These are phyloP conservation scores for Drosophila meridiana DNA, from an alignment of 2,888 invertebrate species.

Conservation along the genomic window DNA sequence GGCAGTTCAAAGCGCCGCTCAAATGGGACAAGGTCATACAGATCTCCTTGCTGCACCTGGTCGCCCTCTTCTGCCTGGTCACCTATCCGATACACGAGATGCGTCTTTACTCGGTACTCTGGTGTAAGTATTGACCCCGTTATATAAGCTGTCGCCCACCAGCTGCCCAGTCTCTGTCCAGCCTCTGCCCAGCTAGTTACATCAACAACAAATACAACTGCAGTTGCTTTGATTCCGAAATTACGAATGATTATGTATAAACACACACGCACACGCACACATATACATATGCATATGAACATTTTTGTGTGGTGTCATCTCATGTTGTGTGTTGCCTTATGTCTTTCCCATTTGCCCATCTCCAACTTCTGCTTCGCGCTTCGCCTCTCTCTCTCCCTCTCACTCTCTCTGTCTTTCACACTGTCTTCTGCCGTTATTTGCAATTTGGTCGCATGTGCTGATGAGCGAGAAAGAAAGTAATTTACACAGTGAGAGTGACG, in stretches of 20 bases:
- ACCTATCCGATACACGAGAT: conserved; percentile 80
- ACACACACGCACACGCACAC: too few species aligned
- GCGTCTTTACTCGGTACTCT: conserved; percentile 86
- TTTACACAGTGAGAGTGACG: conserved; percentile 11
- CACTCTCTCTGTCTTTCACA: conserved; percentile 1
- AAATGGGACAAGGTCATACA: conserved; percentile 88
- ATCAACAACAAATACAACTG: conserved; percentile 34
- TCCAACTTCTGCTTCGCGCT: conserved; percentile 7
- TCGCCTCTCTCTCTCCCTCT: conserved; percentile 7
- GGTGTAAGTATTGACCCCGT: conserved; percentile 86
- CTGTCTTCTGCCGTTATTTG: conserved; percentile 55
- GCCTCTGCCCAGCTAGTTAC: conserved; percentile 19
- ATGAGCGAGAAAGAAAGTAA: conserved; percentile 36
- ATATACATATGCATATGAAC: neutral
- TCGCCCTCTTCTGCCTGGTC: conserved; percentile 84
- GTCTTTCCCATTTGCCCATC: conserved; percentile 20
- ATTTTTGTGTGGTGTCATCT: conserved; percentile 28
- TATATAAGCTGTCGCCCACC: conserved; percentile 31
- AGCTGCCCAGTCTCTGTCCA: too few species aligned
- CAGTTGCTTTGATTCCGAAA: conserved; percentile 29
- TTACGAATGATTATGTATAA: conserved; percentile 26
- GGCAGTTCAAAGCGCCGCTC: conserved; percentile 87
- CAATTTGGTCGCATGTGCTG: conserved; percentile 55
- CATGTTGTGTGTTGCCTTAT: conserved; percentile 21
- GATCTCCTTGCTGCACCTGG: conserved; percentile 86